Conservation (phyloP, 1,140 invertebrate species). For the Hestina assimilis region DNA sequence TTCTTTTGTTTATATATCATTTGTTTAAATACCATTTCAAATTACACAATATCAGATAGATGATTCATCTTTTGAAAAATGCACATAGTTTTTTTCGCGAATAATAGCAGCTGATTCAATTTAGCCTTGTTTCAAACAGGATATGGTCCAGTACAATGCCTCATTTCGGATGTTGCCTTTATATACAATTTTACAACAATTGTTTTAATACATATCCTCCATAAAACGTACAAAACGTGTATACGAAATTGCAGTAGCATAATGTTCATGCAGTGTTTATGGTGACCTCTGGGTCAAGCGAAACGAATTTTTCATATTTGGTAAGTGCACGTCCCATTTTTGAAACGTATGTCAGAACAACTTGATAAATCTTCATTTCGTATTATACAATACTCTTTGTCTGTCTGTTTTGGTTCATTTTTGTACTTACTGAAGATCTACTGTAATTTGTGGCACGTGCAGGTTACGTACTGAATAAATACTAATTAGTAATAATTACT, state of each 20-base stretch:
- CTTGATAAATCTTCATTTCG: too few species aligned
- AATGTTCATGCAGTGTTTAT: neutral
- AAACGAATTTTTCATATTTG: constrained; percentile 6
- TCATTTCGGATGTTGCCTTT: constrained; percentile 19
- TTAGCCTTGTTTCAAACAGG: constrained; percentile 25
- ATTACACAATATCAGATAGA: neutral
- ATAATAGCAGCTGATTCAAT: constrained; percentile 19
- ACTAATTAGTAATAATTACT: too few species aligned
- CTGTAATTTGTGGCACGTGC: too few species aligned
- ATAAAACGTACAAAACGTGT: neutral
- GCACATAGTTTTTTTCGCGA: constrained; percentile 8
- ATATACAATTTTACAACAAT: constrained; percentile 23
- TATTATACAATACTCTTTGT: too few species aligned
- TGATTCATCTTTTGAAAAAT: constrained; percentile 7
- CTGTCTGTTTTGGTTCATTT: too few species aligned
- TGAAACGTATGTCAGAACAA: too few species aligned
- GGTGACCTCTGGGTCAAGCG: constrained; percentile 3
- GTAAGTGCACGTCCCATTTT: neutral
- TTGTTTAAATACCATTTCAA: neutral
- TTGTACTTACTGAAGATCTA: too few species aligned
- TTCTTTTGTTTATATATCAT: neutral
- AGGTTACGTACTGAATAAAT: too few species aligned
- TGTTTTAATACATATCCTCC: constrained; percentile 14
- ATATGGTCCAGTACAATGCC: constrained; percentile 20
- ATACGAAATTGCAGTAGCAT: constrained; percentile 1